phyloP scores from a whole-genome alignment of 2,888 invertebrate species.

The Cheilosia soror region DNA sequence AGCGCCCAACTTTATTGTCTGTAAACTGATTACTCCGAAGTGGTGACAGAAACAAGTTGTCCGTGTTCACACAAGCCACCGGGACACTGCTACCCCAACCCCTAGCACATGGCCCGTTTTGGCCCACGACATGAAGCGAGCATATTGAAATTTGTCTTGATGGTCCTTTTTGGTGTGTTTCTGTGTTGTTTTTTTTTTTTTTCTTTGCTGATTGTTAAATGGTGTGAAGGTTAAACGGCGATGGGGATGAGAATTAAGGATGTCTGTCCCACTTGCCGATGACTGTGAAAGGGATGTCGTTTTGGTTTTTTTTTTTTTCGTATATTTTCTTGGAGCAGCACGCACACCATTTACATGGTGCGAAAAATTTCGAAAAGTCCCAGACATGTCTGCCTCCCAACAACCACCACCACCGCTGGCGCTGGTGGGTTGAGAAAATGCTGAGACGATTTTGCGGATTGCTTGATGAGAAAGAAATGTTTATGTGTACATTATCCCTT shows the following conservation, averaged over 20 bases:
- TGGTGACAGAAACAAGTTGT: conserved; percentile 72
- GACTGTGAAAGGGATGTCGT: conserved; percentile 72
- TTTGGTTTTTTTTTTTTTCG: conserved; percentile 31
- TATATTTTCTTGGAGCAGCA: conserved; percentile 59
- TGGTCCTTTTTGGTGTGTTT: conserved; percentile 65
- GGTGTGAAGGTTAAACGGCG: conserved; percentile 70
- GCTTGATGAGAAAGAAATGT: conserved; percentile 70
- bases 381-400: conserved; percentile 67
- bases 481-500: conserved; percentile 75
- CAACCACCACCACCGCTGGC: neutral
- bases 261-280: conserved; percentile 73
- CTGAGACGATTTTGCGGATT: conserved; percentile 57
- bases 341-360: conserved; percentile 65
- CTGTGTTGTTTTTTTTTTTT: conserved; percentile 43
- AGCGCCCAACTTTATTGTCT: conserved; percentile 71
- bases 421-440: neutral
- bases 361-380: conserved; percentile 35
- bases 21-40: conserved; percentile 71
- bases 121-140: conserved; percentile 55
- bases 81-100: conserved; percentile 53
- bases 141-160: conserved; percentile 74
- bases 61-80: conserved; percentile 69
- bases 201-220: conserved; percentile 66
- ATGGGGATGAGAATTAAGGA: conserved; percentile 66
- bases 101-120: conserved; percentile 58